phyloP scores from a whole-genome alignment of 2,888 invertebrate genomes.

The Micoletzkya japonica region DNA sequence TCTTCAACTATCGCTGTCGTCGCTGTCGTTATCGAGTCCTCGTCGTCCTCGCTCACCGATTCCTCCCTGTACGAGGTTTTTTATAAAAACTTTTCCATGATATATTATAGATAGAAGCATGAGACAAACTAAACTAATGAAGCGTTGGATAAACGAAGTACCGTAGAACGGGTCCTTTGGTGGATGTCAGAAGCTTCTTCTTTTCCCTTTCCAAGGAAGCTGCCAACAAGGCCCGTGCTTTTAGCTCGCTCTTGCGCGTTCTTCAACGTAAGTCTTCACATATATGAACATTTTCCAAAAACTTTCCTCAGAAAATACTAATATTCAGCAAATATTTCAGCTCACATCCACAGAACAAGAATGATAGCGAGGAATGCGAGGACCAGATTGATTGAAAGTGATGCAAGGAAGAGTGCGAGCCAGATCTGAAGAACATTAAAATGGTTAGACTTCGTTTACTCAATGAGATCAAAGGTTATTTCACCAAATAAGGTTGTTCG shows the following conservation, averaged over 20 bases:
- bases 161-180: no score
- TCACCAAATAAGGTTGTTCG: background rate
- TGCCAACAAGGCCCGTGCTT: background rate
- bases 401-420: slow-evolving; percentile 23
- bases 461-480: no score
- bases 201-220: slow-evolving; percentile 13
- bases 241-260: slow-evolving; percentile 1
- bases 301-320: background rate
- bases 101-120: no score
- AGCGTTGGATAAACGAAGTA: no score
- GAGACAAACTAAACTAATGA: no score
- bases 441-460: background rate
- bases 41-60: no score
- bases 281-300: background rate
- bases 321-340: background rate
- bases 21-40: no score
- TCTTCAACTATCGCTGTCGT: no score
- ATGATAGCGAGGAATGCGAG: background rate
- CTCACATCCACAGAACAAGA: slow-evolving; percentile 11
- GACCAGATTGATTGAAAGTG: slow-evolving; percentile 21
- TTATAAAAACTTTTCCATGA: no score
- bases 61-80: no score
- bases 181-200: slow-evolving; percentile 23
- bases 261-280: background rate
- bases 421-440: background rate